Conservation (phyloP, 1,140 invertebrate species). For the Drosophila murphyi region DNA sequence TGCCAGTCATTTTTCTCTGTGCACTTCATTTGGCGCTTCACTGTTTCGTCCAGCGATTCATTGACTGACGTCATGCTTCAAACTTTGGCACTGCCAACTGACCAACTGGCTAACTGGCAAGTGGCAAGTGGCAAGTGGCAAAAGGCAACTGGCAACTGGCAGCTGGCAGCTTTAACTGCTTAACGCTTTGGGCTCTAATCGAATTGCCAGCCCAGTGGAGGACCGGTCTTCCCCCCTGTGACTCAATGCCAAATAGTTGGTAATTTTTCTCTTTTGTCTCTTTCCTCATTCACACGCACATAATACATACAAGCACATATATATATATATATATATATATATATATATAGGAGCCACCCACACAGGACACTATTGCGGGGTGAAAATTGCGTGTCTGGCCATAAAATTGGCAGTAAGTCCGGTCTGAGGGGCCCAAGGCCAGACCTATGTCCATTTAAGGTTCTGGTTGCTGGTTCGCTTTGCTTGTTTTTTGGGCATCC, state of each 20-base stretch:
- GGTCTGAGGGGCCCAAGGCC: conserved; percentile 43
- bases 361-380: conserved; percentile 36
- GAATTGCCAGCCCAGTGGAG: conserved; percentile 56
- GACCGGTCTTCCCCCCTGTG: conserved; percentile 42
- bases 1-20: conserved; percentile 50
- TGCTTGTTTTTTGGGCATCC: conserved; percentile 62
- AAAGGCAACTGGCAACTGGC: background rate
- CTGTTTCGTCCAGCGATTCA: conserved; percentile 45
- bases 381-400: conserved; percentile 77
- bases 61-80: conserved; percentile 50
- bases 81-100: conserved; percentile 32
- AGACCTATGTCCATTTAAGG: conserved; percentile 63
- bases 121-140: conserved; percentile 1
- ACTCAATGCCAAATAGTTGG: conserved; percentile 78
- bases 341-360: conserved; percentile 30
- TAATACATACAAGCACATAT: conserved; percentile 29
- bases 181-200: conserved; percentile 73
- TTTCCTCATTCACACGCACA: conserved; percentile 69
- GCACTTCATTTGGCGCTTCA: conserved; percentile 52
- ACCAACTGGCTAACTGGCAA: conserved; percentile 21
- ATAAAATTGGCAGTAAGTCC: conserved; percentile 65
- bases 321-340: background rate
- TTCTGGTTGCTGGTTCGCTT: conserved; percentile 23
- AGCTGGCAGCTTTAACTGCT: conserved; percentile 58
- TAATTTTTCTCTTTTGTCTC: conserved; percentile 63